A percentile compares a stretch with the other conserved stretches of the same genome.
Conservation (phyloP, 37 sponge, comb jelly and placozoan species). For the Aplysina aerophoba region DNA sequence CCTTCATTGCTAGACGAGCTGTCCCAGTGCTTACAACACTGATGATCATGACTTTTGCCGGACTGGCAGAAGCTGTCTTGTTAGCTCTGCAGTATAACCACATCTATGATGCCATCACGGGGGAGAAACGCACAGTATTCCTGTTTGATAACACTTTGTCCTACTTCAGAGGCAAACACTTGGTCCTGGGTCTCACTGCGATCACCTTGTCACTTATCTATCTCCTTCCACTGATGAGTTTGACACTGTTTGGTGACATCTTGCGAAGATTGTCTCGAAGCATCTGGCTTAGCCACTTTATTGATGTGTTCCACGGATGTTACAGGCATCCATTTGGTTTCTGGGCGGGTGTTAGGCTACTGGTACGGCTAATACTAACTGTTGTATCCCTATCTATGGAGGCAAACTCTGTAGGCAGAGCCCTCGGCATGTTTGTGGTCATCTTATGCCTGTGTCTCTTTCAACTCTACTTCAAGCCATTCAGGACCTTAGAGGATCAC, state of each 20-base stretch:
- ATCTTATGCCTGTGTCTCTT: neutral
- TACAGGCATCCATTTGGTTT: constrained; percentile 16
- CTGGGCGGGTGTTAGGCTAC: constrained; percentile 9
- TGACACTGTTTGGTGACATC: constrained; percentile 5
- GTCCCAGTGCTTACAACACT: constrained; percentile 39
- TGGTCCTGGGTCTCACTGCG: neutral
- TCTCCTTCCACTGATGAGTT: constrained; percentile 7
- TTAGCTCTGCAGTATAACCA: neutral
- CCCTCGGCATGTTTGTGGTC: neutral
- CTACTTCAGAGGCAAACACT: constrained; percentile 30
- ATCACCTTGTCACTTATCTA: neutral
- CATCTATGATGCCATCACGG: constrained; percentile 1
- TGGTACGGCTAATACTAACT: neutral
- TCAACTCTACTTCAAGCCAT: neutral
- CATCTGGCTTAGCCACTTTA: constrained; percentile 13
- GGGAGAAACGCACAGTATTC: neutral
- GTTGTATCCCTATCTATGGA: neutral
- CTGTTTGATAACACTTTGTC: neutral
- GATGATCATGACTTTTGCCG: constrained; percentile 16
- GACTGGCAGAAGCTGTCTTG: neutral
- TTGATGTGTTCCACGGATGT: constrained; percentile 21
- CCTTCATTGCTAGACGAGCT: neutral
- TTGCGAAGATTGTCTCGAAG: neutral
- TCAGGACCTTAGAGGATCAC: neutral
- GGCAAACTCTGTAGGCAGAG: neutral